Base-by-base conservation (phyloP, 2,113 vertebrate genomes). In the Phrynosoma blainvillii region DNA sequence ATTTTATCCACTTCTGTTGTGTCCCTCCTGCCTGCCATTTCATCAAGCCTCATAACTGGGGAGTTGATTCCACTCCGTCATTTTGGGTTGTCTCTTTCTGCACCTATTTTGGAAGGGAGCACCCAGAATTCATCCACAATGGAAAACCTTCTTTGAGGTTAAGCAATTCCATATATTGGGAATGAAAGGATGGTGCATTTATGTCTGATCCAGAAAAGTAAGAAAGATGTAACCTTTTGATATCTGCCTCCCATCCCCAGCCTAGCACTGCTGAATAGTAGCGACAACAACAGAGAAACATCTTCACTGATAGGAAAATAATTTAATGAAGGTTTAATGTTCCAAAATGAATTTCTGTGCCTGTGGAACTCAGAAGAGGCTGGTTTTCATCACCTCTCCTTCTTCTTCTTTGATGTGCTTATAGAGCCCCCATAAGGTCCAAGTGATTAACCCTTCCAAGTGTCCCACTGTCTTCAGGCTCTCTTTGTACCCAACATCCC, bases 281-380 rank as follows among this genome's bases (percentile, higher is more conserved):
- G 27, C 23, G 59, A 68, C 20, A 79, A 76, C 32, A 77, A 83
- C 42, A 88, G 59, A 83, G 80, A 88, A 76, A 42, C 73, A 16
- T 84, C n/a, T 11, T 40, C 65, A 68, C 47, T 20, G 16, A 70
- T 84, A 78, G 42, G 74, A 84, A 88, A 88, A 88, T 88, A 88
- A 88, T 88, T 88, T 88, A 88, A 84, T 88, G 73, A 78, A 70
- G 75, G 81, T 68, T 88, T 82, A 21, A 20, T 56, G 47, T 84
- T 84, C 87, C 87, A 71, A 56, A 83, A 76, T 78, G 42, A 47
- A 25, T 36, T 83, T 25, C 36, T 27, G 59, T 32, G 47, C n/a
- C 80, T 84, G 13, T 83, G 20, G 56, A 42, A 11, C 40, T 36
- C 80, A 87, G 79, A 4, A 65, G 74, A 56, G 73, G 11, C 68